phyloP scores from a whole-genome alignment of 2,113 vertebrate genomes.

The Cepphus grylle region DNA sequence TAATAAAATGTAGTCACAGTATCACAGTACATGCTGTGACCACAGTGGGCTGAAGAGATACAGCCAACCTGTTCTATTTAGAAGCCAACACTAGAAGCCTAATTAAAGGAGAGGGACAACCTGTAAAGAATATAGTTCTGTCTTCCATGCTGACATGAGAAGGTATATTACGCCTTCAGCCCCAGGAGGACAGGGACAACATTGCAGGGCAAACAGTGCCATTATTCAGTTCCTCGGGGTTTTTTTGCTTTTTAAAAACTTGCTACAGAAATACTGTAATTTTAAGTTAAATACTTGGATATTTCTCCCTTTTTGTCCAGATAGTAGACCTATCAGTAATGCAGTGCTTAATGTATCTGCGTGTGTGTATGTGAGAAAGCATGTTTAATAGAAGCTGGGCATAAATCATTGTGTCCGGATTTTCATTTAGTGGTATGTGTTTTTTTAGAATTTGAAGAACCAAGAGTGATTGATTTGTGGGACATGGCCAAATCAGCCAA shows the following conservation, averaged over 20 bases:
- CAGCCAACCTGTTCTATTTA: background rate
- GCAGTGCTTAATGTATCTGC: background rate
- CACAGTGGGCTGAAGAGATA: background rate
- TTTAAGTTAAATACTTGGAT: background rate
- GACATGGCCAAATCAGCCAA: constrained; percentile 90
- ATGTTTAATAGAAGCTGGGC: background rate
- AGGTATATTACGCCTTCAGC: background rate
- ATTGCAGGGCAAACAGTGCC: background rate
- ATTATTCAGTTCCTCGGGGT: background rate
- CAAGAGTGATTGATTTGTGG: constrained; percentile 94
- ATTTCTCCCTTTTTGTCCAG: background rate
- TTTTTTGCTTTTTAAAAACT: background rate
- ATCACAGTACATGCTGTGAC: background rate
- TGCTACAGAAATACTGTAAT: background rate
- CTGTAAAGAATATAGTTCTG: background rate
- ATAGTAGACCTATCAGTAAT: background rate
- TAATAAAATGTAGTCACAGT: background rate
- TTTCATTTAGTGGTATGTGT: background rate
- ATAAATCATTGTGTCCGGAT: background rate
- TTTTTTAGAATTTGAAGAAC: constrained; percentile 88
- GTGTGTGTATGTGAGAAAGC: background rate
- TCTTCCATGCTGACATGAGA: background rate
- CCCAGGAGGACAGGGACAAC: background rate
- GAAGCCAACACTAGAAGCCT: background rate
- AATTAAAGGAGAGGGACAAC: background rate